phyloP scores from a whole-genome alignment of 2,113 vertebrate genomes.

The Sinocyclocheilus anophthalmus region DNA sequence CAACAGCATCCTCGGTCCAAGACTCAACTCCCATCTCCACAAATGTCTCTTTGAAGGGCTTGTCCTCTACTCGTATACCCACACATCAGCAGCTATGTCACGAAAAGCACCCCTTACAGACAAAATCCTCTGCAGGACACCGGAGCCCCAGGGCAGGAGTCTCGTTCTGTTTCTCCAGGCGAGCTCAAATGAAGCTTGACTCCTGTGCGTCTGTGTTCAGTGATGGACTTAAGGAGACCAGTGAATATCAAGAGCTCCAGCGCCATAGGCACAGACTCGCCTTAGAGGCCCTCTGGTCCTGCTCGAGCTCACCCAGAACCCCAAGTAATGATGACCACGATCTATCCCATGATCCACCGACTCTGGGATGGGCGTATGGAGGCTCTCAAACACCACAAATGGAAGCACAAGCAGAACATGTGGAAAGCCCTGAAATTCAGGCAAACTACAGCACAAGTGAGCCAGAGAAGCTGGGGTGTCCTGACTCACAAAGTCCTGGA shows the following conservation, averaged over 20 bases:
- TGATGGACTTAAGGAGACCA: constrained; percentile 84
- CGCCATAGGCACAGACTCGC: constrained; percentile 72
- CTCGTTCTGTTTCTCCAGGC: constrained; percentile 95
- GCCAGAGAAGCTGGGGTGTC: constrained; percentile 24
- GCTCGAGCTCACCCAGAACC: constrained; percentile 54
- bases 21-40: constrained; percentile 58
- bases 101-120: constrained; percentile 25
- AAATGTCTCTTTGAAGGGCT: constrained; percentile 65
- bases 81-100: constrained; percentile 45
- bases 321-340: constrained; percentile 48
- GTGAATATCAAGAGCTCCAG: constrained; percentile 70
- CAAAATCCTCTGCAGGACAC: constrained; percentile 46
- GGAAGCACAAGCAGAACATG: constrained; percentile 35
- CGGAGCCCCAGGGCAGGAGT: constrained; percentile 76
- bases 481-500: constrained; percentile 39
- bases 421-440: constrained; percentile 35
- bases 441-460: constrained; percentile 39
- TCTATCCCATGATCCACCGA: constrained; percentile 24
- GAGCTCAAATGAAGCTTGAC: constrained; percentile 87
- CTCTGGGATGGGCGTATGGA: constrained; percentile 8
- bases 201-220: constrained; percentile 95
- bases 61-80: constrained; percentile 19
- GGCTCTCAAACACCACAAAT: constrained; percentile 2
- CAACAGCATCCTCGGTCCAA: neutral
- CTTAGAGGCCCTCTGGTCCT: constrained; percentile 63